Percentiles rank a stretch among this genome's conserved stretches.
Evolutionary conservation across 2,797 vertebrate species (phyloP).

Genomic region (Halcyon smyrnensis): DNA sequence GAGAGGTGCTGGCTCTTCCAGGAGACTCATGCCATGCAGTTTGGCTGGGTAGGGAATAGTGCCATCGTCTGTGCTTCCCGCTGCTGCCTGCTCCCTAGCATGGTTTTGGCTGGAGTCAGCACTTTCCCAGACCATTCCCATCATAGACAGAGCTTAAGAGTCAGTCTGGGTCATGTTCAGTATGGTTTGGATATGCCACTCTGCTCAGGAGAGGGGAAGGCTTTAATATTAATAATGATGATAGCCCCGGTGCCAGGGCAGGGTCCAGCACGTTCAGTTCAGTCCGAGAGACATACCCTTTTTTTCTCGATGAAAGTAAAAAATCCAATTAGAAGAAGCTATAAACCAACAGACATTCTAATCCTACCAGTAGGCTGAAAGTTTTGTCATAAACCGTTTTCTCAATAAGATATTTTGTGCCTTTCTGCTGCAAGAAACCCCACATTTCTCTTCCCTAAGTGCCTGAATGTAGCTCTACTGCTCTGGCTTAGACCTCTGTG

Average conservation of each 20-base stretch:
- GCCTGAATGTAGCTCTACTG: background rate
- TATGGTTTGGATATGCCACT: background rate
- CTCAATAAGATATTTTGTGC: background rate
- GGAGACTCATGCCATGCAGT: background rate
- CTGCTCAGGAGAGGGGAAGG: background rate
- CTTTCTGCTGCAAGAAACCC: background rate
- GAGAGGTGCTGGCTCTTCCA: background rate
- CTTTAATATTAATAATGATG: background rate
- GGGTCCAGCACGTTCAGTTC: background rate
- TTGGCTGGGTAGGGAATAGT: background rate
- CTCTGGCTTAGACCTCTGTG: background rate
- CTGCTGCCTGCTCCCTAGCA: background rate
- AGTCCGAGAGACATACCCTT: fast-evolving
- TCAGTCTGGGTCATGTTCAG: background rate
- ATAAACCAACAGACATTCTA: background rate
- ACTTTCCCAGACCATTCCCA: background rate
- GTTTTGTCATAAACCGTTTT: background rate
- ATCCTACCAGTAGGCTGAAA: background rate
- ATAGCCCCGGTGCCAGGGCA: background rate
- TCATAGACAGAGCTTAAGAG: background rate
- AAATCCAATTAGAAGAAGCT: background rate
- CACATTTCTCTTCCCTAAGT: background rate
- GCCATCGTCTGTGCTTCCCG: background rate
- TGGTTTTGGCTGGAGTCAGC: background rate
- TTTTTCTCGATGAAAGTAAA: background rate